Conservation (phyloP, 2,797 vertebrate genomes). For the Holocentrus rufus region DNA sequence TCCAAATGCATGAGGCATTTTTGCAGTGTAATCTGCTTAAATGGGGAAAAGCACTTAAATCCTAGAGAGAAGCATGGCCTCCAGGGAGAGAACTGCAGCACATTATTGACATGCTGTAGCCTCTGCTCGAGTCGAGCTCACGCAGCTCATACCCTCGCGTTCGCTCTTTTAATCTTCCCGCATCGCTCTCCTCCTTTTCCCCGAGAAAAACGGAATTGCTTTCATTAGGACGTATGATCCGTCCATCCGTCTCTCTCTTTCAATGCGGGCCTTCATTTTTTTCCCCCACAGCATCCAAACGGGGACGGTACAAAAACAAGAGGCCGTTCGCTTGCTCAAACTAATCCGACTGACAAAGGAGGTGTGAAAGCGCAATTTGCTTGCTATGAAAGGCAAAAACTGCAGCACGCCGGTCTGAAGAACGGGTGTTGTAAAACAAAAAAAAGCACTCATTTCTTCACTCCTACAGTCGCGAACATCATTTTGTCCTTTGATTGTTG, state of each 20-base stretch:
- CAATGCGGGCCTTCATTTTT: background rate
- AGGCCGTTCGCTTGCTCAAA: background rate
- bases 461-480: background rate
- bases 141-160: background rate
- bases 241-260: background rate
- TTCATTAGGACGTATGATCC: background rate
- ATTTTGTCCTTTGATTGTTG: background rate
- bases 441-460: background rate
- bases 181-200: background rate
- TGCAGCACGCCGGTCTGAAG: background rate
- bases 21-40: slow-evolving; percentile 62
- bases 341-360: background rate
- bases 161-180: background rate
- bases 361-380: background rate
- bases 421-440: background rate
- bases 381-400: background rate
- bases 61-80: slow-evolving; percentile 32
- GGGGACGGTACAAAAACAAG: background rate
- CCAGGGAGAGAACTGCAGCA: background rate
- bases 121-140: background rate
- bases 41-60: slow-evolving; percentile 50
- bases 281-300: background rate
- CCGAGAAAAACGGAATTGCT: background rate
- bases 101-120: background rate
- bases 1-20: slow-evolving; percentile 32